phyloP scores from a whole-genome alignment of 2,888 invertebrate genomes.

The Xanthorhoe designata region DNA sequence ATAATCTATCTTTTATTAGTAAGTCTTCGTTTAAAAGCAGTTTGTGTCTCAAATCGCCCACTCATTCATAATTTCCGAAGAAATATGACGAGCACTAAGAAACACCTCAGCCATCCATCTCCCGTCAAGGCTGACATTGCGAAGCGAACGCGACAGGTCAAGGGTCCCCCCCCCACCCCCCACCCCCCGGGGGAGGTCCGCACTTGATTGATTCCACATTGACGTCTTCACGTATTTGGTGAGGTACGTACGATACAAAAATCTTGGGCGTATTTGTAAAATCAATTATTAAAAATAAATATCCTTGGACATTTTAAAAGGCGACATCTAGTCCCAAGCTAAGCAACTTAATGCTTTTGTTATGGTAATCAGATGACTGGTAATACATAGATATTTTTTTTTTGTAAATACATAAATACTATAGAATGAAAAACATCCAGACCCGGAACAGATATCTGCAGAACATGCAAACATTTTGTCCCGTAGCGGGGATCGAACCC shows the following conservation, averaged over 20 bases:
- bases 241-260: conserved; percentile 43
- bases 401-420: too few relatives aligned
- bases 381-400: too few relatives aligned
- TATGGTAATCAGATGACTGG: too few relatives aligned
- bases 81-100: conserved; percentile 33
- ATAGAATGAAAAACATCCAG: too few relatives aligned
- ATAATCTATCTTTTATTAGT: too few relatives aligned
- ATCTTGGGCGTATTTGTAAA: conserved; percentile 51
- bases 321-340: too few relatives aligned
- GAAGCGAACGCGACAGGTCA: conserved; percentile 76
- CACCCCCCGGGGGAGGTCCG: conserved; percentile 22
- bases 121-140: conserved; percentile 49
- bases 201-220: conserved; percentile 76
- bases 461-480: too few relatives aligned
- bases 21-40: too few relatives aligned
- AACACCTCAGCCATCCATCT: conserved; percentile 62
- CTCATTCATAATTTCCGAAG: conserved; percentile 22
- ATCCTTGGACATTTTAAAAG: too few relatives aligned
- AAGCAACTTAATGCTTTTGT: too few relatives aligned
- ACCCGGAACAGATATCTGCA: too few relatives aligned
- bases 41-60: conserved; percentile 10
- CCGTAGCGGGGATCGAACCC: too few relatives aligned
- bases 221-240: conserved; percentile 66
- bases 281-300: neutral
- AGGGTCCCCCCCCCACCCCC: conserved; percentile 54